phyloP scores from a whole-genome alignment of 2,888 invertebrate species.

The Stratiomys singularior region DNA sequence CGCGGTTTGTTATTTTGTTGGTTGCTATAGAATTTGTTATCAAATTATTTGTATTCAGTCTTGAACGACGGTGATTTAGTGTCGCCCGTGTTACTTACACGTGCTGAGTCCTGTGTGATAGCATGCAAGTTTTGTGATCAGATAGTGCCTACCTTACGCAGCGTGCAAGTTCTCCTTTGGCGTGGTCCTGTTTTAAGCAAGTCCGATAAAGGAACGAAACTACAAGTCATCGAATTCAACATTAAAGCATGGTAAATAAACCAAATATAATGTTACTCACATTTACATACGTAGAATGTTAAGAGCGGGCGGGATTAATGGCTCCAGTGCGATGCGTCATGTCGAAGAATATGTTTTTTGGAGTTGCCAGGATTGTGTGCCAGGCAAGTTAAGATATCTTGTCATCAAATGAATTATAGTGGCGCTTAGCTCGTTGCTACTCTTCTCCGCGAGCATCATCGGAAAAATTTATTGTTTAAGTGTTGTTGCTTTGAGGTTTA shows the following conservation, averaged over 20 bases:
- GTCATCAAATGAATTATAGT: neutral
- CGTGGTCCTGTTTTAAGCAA: neutral
- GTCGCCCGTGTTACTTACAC: neutral
- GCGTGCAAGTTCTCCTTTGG: neutral
- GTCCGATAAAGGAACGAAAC: neutral
- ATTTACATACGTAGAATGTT: neutral
- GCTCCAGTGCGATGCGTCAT: neutral
- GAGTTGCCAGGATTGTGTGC: neutral
- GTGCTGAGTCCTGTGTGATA: conserved; percentile 19
- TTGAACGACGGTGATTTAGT: neutral
- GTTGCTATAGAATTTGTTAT: neutral
- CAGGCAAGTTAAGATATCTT: neutral
- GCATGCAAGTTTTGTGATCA: conserved; percentile 34
- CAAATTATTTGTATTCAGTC: neutral
- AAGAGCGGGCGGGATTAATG: neutral
- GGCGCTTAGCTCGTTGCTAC: neutral
- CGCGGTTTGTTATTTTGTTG: neutral
- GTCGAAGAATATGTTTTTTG: neutral
- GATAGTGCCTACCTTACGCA: conserved; percentile 19
- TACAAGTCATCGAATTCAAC: conserved; percentile 28
- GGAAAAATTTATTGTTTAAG: too few species aligned
- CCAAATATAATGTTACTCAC: neutral
- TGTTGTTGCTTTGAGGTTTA: too few species aligned
- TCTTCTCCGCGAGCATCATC: too few species aligned
- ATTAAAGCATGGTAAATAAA: conserved; percentile 39